These are phyloP conservation scores for Collichthys lucidus DNA, from an alignment of 2,113 vertebrate genomes.

Conservation along the genomic window DNA sequence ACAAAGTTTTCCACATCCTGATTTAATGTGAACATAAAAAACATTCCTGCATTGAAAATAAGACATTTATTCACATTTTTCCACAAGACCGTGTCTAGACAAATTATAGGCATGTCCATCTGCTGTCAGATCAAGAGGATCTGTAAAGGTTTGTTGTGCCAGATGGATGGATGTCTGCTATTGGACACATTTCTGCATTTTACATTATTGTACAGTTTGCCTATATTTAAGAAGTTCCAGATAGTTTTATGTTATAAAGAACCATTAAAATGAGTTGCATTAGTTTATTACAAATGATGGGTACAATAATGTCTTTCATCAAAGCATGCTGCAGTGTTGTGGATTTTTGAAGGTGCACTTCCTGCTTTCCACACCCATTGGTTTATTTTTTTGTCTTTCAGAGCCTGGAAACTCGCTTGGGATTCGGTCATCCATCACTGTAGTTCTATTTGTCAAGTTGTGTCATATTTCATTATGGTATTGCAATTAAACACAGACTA, in stretches of 20 bases:
- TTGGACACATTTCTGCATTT: not conserved
- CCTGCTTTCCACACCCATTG: not conserved
- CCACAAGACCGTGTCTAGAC: no score
- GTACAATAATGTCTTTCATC: not conserved
- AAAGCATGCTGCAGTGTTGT: not conserved
- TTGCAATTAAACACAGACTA: no score
- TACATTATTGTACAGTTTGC: not conserved
- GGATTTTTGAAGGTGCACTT: not conserved
- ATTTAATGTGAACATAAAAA: no score
- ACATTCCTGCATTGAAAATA: no score
- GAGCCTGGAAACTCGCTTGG: not conserved
- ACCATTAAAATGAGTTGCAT: not conserved
- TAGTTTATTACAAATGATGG: not conserved
- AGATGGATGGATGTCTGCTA: not conserved
- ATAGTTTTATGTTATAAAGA: no score
- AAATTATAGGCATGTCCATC: no score
- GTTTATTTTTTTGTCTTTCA: not conserved
- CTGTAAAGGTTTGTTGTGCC: not conserved
- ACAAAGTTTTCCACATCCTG: not conserved
- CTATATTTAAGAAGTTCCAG: no score
- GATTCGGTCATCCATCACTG: not conserved
- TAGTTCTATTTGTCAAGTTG: no score
- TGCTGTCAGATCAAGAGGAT: not conserved
- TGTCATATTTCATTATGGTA: no score
- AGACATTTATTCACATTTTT: no score